These are phyloP conservation scores for Synchiropus splendidus DNA, from an alignment of 2,113 vertebrate genomes.

Conservation along the genomic window DNA sequence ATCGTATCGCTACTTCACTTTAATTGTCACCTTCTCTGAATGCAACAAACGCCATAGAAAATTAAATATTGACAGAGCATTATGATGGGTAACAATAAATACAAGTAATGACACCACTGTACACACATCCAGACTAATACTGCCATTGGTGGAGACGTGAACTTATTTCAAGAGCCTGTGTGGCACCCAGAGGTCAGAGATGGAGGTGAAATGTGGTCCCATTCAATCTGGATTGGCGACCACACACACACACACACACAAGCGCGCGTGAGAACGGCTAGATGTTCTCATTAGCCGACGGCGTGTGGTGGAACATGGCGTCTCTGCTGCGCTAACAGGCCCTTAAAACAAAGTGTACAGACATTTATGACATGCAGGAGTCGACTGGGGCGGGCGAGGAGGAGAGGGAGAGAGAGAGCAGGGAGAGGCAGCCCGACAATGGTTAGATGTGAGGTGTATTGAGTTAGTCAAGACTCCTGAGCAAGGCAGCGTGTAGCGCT, in stretches of 20 bases:
- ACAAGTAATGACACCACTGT: slow-evolving; percentile 93
- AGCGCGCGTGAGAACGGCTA: slow-evolving; percentile 24
- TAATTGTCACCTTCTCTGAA: slow-evolving; percentile 74
- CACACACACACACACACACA: background rate
- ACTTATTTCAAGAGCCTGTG: slow-evolving; percentile 60
- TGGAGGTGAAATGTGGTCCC: background rate
- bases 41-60: slow-evolving; percentile 75
- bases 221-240: slow-evolving; percentile 1
- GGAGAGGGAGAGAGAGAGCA: background rate
- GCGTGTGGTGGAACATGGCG: slow-evolving; percentile 28
- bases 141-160: slow-evolving; percentile 72
- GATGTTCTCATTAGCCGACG: slow-evolving; percentile 38
- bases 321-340: slow-evolving; percentile 54
- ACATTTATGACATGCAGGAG: slow-evolving; percentile 52
- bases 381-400: slow-evolving; percentile 50
- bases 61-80: slow-evolving; percentile 80
- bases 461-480: too few species aligned
- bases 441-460: too few species aligned
- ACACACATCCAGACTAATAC: slow-evolving; percentile 79
- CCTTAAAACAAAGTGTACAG: slow-evolving; percentile 59
- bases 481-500: too few species aligned
- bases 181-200: slow-evolving; percentile 6
- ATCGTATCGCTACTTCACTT: slow-evolving; percentile 75
- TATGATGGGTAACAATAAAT: slow-evolving; percentile 90
- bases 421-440: too few species aligned